Evolutionary conservation across 2,797 vertebrate genomes (phyloP), one percentile per base, ranked within the genome.

Genomic region (Halcyon chelicuti): DNA sequence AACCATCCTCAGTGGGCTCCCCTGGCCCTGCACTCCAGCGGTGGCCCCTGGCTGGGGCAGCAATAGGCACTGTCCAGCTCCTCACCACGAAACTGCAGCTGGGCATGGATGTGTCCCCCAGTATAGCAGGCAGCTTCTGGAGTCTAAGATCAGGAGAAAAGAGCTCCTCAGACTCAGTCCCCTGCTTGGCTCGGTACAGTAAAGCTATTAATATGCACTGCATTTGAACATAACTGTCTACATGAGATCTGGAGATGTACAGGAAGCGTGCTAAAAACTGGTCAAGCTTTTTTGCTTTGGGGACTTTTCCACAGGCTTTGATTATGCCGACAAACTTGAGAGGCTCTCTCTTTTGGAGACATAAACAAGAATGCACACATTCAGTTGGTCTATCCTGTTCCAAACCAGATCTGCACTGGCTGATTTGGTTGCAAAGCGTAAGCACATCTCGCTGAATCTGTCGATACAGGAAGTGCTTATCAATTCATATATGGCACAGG

Each of bases 141-240:
- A 39, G 13, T 3, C 14, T 5, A 16, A 6, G 0, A 1, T 2
- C 0, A 0, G 23, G 14, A 67, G 54, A 21, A 57, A 22, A 84
- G 37, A 70, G 8, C 4, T 29, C 22, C 62, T 78, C 62, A 26
- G 39, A 14, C 16, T 10, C 46, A 17, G 40, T 5, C 31, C 37
- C n/a, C 86, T 65, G 55, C 62, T 39, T 26, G 26, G 35, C 70
- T 40, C 4, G 0, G 17, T 3, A 12, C 25, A 54, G 18, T 2
- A 76, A 71, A 88, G 72, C 66, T 23, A 25, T 1, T 5, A 46
- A 35, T 2, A 23, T 1, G 19, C 31, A 4, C 39, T 51, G 35
- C 58, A 26, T 4, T 1, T 2, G 39, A 35, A 26, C 0, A 8
- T 2, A 46, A 29, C 55, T 7, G 26, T 2, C 29, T 14, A 3